Evolutionary conservation across 1,140 invertebrate species (phyloP).

Genomic region (Mizuhopecten yessoensis): DNA sequence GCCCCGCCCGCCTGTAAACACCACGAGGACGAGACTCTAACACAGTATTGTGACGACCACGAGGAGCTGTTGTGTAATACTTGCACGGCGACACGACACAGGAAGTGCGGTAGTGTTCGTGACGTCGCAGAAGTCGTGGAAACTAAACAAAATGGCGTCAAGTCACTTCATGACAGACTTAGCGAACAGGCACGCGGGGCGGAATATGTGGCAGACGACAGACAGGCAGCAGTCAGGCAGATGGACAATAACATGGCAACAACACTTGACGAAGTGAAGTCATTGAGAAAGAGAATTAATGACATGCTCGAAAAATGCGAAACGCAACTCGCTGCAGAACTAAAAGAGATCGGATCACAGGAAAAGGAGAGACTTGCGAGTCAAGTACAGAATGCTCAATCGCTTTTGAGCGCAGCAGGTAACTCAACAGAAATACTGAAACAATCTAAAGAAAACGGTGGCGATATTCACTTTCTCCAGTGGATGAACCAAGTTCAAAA

Average conservation of each 20-base stretch:
- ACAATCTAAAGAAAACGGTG: slow-evolving; percentile 36
- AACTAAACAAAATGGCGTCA: background rate
- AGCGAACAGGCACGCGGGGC: slow-evolving; percentile 45
- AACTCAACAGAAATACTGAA: slow-evolving; percentile 50
- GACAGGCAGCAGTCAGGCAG: background rate
- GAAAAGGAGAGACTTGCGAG: slow-evolving; percentile 44
- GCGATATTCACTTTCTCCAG: slow-evolving; percentile 53
- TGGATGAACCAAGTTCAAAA: slow-evolving; percentile 49
- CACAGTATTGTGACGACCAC: slow-evolving; percentile 58
- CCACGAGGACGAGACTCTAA: slow-evolving; percentile 51
- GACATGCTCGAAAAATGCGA: slow-evolving; percentile 59
- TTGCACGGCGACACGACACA: slow-evolving; percentile 46
- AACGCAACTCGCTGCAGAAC: slow-evolving; percentile 46
- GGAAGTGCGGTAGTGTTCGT: slow-evolving; percentile 44
- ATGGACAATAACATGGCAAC: slow-evolving; percentile 44
- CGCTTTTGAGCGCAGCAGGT: slow-evolving; percentile 42
- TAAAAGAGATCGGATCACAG: slow-evolving; percentile 45
- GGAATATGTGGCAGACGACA: slow-evolving; percentile 49
- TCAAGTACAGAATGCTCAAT: slow-evolving; percentile 42
- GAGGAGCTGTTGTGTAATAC: slow-evolving; percentile 50
- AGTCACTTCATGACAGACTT: background rate
- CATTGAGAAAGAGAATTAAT: slow-evolving; percentile 50
- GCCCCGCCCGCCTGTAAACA: slow-evolving; percentile 40
- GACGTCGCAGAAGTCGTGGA: slow-evolving; percentile 29
- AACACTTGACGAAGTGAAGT: slow-evolving; percentile 46